Base-by-base conservation (phyloP, 1,140 invertebrate genomes). In the Anoplophora glabripennis region DNA sequence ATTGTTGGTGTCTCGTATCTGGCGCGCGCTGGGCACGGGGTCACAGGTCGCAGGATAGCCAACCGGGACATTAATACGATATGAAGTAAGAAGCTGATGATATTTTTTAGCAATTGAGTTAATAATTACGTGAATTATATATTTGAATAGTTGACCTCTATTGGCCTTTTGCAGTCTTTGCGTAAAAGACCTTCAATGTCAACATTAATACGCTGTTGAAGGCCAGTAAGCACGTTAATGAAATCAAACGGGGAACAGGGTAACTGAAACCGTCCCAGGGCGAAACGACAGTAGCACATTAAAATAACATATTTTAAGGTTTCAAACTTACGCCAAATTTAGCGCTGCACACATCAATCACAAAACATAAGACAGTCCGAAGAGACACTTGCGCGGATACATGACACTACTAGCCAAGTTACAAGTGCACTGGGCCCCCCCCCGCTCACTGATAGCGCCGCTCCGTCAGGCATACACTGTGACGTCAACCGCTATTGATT, bases 351-450 rank as follows among this genome's bases (percentile, higher is more conserved):
- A 61, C 67, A 67, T 64, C 61, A 65, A 65, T 67, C 68, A 72
- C 69, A 68, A 70, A 70, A 70, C 71, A 73, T 68, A 61, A 69
- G 63, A 68, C 65, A 70, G 68, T 66, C 72, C 57, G 59, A 53
- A 68, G 59, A 72, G 64, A 66, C 69, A 74, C 72, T 74, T 72
- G 72, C 72, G 68, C 71, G 68, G 58, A 72, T 74, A 72, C 70
- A 74, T 74, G 66, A 72, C 72, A 74, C 72, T 74, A 74, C 72
- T 72, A 74, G 68, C 72, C 66, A 74, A 72, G 68, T 72, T 72
- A 74, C 71, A 74, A 74, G 71, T 72, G 72, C 71, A 74, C 71
- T 72, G 64, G 66, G 68, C 71, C 67, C 68, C 63, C 63, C 65
- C 34, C 65, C 57, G 55, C 61, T 61, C 59, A 57, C 65, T 71